phyloP scores from a whole-genome alignment of 2,113 vertebrate genomes.

The Pseudolaguvia tuberculata region DNA sequence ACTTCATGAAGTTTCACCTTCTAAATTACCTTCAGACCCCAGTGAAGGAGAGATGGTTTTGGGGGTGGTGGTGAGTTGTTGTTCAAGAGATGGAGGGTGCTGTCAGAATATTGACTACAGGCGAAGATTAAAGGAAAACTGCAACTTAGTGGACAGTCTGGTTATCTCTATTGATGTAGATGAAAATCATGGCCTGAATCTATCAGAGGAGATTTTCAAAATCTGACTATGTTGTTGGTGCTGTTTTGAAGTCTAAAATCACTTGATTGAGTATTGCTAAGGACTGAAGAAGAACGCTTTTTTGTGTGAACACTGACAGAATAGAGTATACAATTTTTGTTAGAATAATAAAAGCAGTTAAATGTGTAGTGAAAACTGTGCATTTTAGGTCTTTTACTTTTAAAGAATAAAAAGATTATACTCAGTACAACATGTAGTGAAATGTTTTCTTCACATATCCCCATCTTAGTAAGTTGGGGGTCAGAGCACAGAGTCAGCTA shows the following conservation, averaged over 20 bases:
- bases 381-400: too few species aligned
- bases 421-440: too few species aligned
- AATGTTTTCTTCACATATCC: too few species aligned
- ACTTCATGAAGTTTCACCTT: conserved; percentile 72
- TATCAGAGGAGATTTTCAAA: conserved; percentile 87
- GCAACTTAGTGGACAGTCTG: conserved; percentile 84
- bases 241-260: conserved; percentile 72
- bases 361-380: background rate
- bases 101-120: conserved; percentile 83
- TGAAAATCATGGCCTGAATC: conserved; percentile 94
- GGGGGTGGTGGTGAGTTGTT: conserved; percentile 61
- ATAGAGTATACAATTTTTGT: background rate
- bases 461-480: too few species aligned
- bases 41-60: conserved; percentile 74
- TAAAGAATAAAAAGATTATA: too few species aligned
- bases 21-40: conserved; percentile 72
- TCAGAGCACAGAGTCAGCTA: too few species aligned
- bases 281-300: conserved; percentile 52
- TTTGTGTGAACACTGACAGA: background rate
- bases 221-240: conserved; percentile 85
- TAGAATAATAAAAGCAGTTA: background rate
- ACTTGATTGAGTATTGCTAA: conserved; percentile 64
- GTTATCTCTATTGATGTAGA: conserved; percentile 89
- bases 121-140: conserved; percentile 85
- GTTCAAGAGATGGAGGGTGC: conserved; percentile 56